These are phyloP conservation scores for Cryptus viduatorius DNA, from an alignment of 2,888 invertebrate genomes.

Conservation along the genomic window DNA sequence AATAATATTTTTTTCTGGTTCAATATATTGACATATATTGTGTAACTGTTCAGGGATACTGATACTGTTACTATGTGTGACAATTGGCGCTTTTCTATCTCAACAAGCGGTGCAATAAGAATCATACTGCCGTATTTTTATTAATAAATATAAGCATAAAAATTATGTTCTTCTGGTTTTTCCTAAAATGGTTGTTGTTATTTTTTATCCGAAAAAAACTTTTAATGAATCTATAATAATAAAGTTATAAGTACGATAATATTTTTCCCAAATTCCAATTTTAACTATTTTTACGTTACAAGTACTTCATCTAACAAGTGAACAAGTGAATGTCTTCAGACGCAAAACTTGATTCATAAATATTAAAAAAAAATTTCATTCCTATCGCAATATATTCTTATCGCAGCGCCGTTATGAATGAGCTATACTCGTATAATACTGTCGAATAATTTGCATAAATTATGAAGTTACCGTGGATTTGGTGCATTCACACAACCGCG, in stretches of 20 bases:
- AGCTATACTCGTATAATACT: slow-evolving; percentile 30
- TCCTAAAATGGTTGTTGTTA: not conserved
- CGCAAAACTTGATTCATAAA: slow-evolving; percentile 12
- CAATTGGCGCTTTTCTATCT: not conserved
- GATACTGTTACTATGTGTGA: too few relatives aligned
- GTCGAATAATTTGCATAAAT: slow-evolving; percentile 19
- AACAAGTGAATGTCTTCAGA: not conserved
- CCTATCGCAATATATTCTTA: slow-evolving; percentile 17
- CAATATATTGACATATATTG: not conserved
- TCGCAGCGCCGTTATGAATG: slow-evolving; percentile 5
- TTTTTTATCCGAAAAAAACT: not conserved
- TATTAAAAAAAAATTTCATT: slow-evolving; percentile 12
- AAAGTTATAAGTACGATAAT: not conserved
- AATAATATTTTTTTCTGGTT: not conserved
- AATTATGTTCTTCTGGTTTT: not conserved
- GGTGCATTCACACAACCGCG: not conserved
- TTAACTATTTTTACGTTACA: not conserved
- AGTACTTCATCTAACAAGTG: not conserved
- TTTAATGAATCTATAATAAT: not conserved
- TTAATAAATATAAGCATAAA: not conserved
- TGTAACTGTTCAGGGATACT: not conserved
- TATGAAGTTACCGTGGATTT: not conserved
- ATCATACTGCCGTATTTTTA: not conserved
- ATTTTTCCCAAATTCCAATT: not conserved
- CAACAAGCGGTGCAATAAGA: not conserved